These are phyloP conservation scores for Lacerta agilis DNA, from an alignment of 2,797 vertebrate species.

Conservation along the genomic window DNA sequence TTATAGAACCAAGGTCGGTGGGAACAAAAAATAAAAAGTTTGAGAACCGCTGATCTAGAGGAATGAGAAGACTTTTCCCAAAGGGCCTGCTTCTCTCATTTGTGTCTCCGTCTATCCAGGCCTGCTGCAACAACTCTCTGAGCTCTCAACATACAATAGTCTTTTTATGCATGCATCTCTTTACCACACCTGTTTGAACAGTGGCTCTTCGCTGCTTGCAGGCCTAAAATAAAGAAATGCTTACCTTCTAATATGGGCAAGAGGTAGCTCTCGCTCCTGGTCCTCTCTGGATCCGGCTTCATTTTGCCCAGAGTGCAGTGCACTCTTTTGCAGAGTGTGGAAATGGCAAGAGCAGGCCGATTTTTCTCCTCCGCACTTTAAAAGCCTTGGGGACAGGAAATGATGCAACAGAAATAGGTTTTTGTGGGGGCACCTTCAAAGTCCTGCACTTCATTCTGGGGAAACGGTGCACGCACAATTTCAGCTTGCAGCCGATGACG, in stretches of 20 bases:
- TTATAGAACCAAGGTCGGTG: too few relatives aligned
- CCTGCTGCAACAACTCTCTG: neutral
- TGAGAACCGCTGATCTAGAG: too few relatives aligned
- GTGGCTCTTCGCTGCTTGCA: neutral
- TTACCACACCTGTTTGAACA: accelerated
- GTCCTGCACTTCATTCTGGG: neutral
- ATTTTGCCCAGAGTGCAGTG: neutral
- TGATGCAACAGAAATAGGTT: too few relatives aligned
- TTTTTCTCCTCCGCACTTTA: neutral
- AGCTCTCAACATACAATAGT: accelerated
- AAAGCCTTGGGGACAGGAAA: accelerated
- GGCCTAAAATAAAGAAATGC: neutral
- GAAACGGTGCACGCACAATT: neutral
- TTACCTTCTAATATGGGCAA: neutral
- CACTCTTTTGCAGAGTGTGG: neutral
- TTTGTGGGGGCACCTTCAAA: neutral
- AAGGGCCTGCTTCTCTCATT: neutral
- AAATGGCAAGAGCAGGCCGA: neutral
- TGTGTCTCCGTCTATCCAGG: too few relatives aligned
- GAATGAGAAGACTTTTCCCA: too few relatives aligned
- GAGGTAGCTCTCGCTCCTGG: accelerated
- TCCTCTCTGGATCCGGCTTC: neutral
- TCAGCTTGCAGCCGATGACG: too few relatives aligned
- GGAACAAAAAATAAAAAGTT: too few relatives aligned
- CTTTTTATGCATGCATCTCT: too few relatives aligned